These are phyloP conservation scores for Drosophila multiciliata DNA, from an alignment of 2,888 invertebrate genomes.

Conservation along the genomic window DNA sequence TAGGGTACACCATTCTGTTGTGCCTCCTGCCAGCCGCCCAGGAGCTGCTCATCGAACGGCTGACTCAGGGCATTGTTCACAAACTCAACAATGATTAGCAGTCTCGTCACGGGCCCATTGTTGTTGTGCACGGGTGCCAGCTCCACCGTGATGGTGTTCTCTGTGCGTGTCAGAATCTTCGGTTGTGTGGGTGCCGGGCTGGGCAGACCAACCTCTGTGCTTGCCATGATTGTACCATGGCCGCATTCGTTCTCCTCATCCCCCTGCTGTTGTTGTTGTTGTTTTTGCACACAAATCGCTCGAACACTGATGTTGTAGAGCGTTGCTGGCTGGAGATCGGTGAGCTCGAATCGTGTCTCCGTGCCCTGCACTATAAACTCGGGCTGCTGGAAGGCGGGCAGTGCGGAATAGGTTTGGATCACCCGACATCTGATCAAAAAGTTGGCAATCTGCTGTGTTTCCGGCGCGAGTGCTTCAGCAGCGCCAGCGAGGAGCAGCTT, in stretches of 20 bases:
- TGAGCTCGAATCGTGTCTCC: constrained; percentile 87
- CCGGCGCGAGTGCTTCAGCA: constrained; percentile 46
- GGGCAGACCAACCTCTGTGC: constrained; percentile 90
- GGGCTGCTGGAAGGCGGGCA: constrained; percentile 85
- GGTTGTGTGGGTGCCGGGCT: constrained; percentile 90
- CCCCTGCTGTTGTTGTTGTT: neutral
- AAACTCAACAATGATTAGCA: constrained; percentile 89
- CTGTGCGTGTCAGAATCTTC: constrained; percentile 87
- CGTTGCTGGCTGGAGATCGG: constrained; percentile 90
- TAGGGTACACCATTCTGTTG: constrained; percentile 89
- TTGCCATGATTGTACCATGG: constrained; percentile 86
- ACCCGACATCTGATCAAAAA: constrained; percentile 87
- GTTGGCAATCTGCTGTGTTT: constrained; percentile 84
- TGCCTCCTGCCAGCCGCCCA: constrained; percentile 89
- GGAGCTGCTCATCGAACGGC: constrained; percentile 87
- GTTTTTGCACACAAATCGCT: constrained; percentile 86
- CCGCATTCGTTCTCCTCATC: constrained; percentile 85
- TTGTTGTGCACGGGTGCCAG: constrained; percentile 89
- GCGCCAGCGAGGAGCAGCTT: constrained; percentile 74
- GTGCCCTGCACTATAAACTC: constrained; percentile 87
- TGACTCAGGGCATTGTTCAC: constrained; percentile 89
- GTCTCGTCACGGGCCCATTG: constrained; percentile 91
- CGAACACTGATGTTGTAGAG: constrained; percentile 90
- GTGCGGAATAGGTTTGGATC: constrained; percentile 87
- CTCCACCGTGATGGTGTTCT: constrained; percentile 88